Percentiles rank a stretch among this genome's conserved stretches.
Evolutionary conservation across 2,888 invertebrate genomes (phyloP).

Genomic region (Nomada fabriciana): DNA sequence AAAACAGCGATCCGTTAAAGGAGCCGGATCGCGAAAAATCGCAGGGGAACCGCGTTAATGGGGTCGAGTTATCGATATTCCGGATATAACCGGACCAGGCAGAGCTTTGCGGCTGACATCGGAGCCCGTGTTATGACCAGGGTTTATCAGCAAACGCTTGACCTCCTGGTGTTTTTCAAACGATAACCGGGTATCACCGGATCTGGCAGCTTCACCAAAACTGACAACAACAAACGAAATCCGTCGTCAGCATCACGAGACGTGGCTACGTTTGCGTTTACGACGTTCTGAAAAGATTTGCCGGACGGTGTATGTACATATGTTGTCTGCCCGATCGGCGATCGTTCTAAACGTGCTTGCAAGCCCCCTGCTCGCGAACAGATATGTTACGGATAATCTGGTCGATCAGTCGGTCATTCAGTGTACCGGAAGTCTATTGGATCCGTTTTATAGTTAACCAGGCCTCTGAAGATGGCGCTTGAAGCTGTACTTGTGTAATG

Average conservation of each 20-base stretch:
- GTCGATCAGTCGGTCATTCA: slow-evolving; percentile 1
- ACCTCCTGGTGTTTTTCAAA: slow-evolving; percentile 77
- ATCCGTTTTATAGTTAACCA: too few relatives aligned
- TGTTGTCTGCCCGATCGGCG: fast-evolving
- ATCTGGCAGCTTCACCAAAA: slow-evolving; percentile 66
- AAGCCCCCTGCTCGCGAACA: not conserved
- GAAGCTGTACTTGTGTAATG: too few relatives aligned
- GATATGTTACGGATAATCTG: not conserved
- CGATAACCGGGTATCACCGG: slow-evolving; percentile 81
- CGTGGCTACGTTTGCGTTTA: not conserved
- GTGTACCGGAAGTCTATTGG: too few relatives aligned
- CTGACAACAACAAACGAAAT: slow-evolving; percentile 39
- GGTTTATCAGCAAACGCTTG: slow-evolving; percentile 77
- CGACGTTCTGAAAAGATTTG: not conserved
- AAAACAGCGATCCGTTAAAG: slow-evolving; percentile 44
- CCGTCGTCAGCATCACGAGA: not conserved
- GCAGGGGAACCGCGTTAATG: slow-evolving; percentile 71
- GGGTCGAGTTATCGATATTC: slow-evolving; percentile 77
- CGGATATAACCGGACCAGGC: slow-evolving; percentile 75
- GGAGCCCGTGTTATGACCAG: slow-evolving; percentile 70
- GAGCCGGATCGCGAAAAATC: slow-evolving; percentile 52
- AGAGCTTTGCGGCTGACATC: slow-evolving; percentile 74
- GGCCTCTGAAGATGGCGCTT: too few relatives aligned
- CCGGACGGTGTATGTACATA: not conserved
- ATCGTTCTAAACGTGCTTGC: not conserved